Evolutionary conservation across 2,113 vertebrate genomes (phyloP).

Genomic region (Rattus rattus): DNA sequence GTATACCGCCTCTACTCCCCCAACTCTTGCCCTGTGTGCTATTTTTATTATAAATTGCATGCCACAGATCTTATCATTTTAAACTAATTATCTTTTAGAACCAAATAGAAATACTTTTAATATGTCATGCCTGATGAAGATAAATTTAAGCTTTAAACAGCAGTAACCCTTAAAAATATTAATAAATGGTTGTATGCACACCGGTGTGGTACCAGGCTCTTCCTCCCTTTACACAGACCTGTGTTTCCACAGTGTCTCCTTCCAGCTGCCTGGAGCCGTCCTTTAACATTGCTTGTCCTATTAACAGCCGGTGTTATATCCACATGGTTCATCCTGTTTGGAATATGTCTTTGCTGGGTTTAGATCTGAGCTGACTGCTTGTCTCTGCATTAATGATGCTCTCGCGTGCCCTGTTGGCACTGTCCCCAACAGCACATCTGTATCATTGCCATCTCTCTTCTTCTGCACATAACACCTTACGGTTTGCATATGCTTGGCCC

Average conservation of each 20-base stretch:
- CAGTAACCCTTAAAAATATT: not conserved
- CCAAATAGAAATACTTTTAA: not conserved
- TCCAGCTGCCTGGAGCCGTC: not conserved
- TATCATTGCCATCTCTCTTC: not conserved
- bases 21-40: not conserved
- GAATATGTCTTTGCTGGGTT: not conserved
- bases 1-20: not conserved
- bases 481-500: too few species aligned
- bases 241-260: not conserved
- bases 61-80: not conserved
- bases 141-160: not conserved
- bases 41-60: not conserved
- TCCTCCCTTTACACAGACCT: not conserved
- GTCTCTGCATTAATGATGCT: too few species aligned
- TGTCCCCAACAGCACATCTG: not conserved
- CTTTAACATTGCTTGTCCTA: not conserved
- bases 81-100: not conserved
- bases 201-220: not conserved
- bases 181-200: not conserved
- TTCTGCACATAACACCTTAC: not conserved
- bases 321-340: not conserved
- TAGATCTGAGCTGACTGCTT: not conserved
- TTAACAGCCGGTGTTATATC: not conserved
- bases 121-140: not conserved
- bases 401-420: not conserved